Percentiles rank a stretch among this genome's conserved stretches.
Evolutionary conservation across 2,888 invertebrate genomes (phyloP).

Genomic region (Linyphia triangularis): DNA sequence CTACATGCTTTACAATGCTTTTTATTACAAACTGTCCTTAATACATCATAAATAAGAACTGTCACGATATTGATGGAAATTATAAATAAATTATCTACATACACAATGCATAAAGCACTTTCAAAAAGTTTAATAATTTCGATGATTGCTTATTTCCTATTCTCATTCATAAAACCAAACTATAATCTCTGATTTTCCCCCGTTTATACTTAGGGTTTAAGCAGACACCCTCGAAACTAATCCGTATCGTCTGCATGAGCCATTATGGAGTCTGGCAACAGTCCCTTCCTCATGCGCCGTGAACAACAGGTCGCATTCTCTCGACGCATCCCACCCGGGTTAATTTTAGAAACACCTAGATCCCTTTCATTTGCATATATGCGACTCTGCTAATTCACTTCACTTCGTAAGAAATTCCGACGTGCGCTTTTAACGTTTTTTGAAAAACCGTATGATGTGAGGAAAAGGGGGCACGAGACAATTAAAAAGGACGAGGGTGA

Average conservation of each 20-base stretch:
- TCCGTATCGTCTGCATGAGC: not conserved
- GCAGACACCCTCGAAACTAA: too few species aligned
- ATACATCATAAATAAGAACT: too few species aligned
- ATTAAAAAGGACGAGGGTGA: not conserved
- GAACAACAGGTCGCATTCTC: not conserved
- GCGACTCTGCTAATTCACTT: not conserved
- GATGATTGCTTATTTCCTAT: too few species aligned
- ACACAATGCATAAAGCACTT: too few species aligned
- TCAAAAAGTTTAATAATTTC: too few species aligned
- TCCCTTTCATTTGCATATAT: constrained; percentile 24
- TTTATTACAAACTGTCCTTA: too few species aligned
- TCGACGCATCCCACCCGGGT: constrained; percentile 5
- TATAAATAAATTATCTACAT: too few species aligned
- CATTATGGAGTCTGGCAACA: not conserved
- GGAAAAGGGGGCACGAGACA: not conserved
- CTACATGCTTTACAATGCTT: too few species aligned
- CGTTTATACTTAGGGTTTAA: too few species aligned
- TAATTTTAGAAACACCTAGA: constrained; percentile 37
- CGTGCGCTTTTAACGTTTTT: not conserved
- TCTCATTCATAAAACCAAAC: too few species aligned
- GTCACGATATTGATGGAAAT: too few species aligned
- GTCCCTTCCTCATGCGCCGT: not conserved
- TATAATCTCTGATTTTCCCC: too few species aligned
- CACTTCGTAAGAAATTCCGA: not conserved
- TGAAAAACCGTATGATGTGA: not conserved